A percentile compares a stretch with the other conserved stretches of the same genome.
Conservation (phyloP, 2,888 invertebrate species). For the Octonoba sinensis region DNA sequence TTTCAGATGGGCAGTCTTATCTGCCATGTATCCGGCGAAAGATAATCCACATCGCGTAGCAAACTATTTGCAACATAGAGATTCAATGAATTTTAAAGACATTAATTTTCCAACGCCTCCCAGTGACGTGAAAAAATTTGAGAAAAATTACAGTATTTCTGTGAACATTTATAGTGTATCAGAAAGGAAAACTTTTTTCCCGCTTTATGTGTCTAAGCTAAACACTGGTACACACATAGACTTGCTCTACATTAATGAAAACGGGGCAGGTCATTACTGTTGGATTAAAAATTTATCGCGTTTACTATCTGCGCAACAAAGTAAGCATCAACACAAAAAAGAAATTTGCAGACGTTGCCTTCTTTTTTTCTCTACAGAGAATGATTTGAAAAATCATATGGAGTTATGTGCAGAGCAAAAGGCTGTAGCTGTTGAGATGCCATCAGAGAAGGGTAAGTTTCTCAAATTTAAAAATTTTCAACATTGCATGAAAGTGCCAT, state of each 20-base stretch:
- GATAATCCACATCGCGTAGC: not conserved
- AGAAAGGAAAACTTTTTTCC: not conserved
- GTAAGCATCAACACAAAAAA: no score
- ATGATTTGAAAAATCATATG: not conserved
- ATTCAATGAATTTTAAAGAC: not conserved
- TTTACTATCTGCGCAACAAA: no score
- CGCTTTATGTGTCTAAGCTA: not conserved
- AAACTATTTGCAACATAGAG: not conserved
- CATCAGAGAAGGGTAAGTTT: not conserved
- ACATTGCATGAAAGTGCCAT: conserved; percentile 3
- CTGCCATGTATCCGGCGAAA: not conserved
- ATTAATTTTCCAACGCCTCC: not conserved
- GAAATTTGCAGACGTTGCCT: not conserved
- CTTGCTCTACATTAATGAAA: not conserved
- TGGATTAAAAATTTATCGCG: not conserved
- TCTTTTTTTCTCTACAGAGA: not conserved
- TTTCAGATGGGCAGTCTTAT: not conserved
- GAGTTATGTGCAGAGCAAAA: not conserved
- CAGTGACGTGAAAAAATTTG: not conserved
- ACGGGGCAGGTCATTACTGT: not conserved
- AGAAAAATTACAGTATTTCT: not conserved
- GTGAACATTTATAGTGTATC: not conserved
- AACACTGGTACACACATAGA: not conserved
- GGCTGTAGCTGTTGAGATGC: conserved; percentile 7
- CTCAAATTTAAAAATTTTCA: conserved; percentile 7